Evolutionary conservation across 2,113 vertebrate species (phyloP), one percentile per base, ranked within the genome.

Genomic region (Anseranas semipalmata): DNA sequence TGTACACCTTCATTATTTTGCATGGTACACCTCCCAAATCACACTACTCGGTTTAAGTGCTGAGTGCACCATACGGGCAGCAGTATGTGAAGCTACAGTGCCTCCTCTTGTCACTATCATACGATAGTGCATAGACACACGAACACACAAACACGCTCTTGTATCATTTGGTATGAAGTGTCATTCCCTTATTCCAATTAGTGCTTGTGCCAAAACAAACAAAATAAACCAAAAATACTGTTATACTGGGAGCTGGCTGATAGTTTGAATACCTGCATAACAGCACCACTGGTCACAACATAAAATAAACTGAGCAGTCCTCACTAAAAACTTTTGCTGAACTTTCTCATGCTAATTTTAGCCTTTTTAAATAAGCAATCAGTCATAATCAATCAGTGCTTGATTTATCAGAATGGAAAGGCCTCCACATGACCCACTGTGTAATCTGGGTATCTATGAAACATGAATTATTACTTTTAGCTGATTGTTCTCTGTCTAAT

Each of bases 181-280:
- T 19, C 15, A 24, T 56, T 85, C 82, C 68, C 59, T 85, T 93
- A 18, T 73, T 87, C 48, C 77, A 85, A 70, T 89, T 66, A 93
- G n/a, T 18, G 62, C 56, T 65, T 21, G 39, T 65, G 85, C 72
- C 81, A 93, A 81, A 84, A 79, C 50, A 89, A 91, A 80, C 74
- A 89, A 89, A 96, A 53, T 27, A 62, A 55, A 25, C 46, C 70
- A 94, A 66, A 96, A 93, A 92, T 59, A 92, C 5, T 79, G 45
- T 80, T 37, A 35, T n/a, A 7, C 55, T 65, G 72, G 89, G 82
- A 94, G 48, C 79, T 83, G 50, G 74, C 81, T 88, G 39, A 71
- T 55, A 52, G 46, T 81, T 67, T 88, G 50, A 73, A 62, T 52
- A 33, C 68, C 89, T 87, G 56, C 30, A 50, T 55, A 85, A 66